Evolutionary conservation across 2,888 invertebrate species (phyloP).

Genomic region (Gisinianus flammeolus): DNA sequence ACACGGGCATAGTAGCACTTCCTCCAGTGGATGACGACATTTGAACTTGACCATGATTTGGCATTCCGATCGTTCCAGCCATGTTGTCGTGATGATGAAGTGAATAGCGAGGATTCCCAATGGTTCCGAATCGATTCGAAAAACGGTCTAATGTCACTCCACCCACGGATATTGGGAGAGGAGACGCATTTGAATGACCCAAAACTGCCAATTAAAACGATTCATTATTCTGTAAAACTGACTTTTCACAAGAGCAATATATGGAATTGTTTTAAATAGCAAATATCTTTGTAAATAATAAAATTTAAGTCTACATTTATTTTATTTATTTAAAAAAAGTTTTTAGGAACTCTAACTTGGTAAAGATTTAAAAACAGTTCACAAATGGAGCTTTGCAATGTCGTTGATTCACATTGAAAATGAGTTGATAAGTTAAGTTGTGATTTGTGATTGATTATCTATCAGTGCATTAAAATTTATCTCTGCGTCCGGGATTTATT

Average conservation of each 20-base stretch:
- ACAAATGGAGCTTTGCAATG: too few relatives aligned
- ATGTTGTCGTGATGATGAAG: conserved; percentile 35
- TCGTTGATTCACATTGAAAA: too few relatives aligned
- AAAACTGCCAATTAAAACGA: conserved; percentile 5
- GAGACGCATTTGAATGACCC: not conserved
- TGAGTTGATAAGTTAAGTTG: too few relatives aligned
- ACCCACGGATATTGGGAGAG: conserved; percentile 1
- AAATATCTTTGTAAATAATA: too few relatives aligned
- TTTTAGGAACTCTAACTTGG: too few relatives aligned
- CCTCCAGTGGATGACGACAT: not conserved
- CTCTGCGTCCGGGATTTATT: too few relatives aligned
- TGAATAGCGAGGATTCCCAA: conserved; percentile 25
- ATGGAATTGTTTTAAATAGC: not conserved
- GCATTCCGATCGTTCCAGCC: not conserved
- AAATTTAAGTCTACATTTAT: too few relatives aligned
- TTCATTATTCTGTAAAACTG: too few relatives aligned
- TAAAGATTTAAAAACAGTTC: too few relatives aligned
- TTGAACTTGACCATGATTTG: conserved; percentile 36
- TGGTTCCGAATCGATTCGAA: conserved; percentile 24
- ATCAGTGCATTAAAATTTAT: too few relatives aligned
- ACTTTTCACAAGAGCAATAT: not conserved
- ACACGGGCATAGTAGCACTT: conserved; percentile 46
- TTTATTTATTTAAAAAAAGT: too few relatives aligned
- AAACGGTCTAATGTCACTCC: conserved; percentile 27
- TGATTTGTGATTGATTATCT: too few relatives aligned